Conservation (phyloP, 2,888 invertebrate genomes). For the Tinea semifulvella region DNA sequence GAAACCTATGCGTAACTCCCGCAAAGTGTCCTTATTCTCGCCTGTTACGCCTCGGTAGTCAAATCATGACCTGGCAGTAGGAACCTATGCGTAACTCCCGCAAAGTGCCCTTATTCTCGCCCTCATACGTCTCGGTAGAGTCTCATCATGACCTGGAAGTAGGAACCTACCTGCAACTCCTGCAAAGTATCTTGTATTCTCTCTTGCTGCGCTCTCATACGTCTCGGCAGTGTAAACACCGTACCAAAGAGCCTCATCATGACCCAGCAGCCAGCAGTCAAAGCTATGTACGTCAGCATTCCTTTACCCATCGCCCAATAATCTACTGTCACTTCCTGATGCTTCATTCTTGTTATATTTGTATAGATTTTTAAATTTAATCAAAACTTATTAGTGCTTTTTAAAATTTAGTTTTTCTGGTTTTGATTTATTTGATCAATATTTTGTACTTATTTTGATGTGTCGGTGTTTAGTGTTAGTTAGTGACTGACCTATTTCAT, state of each 20-base stretch:
- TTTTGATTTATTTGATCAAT: background rate
- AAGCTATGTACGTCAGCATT: slow-evolving; percentile 67
- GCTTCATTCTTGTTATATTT: slow-evolving; percentile 57
- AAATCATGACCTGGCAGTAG: slow-evolving; percentile 72
- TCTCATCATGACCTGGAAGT: no score
- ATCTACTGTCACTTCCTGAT: slow-evolving; percentile 74
- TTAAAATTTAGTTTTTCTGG: background rate
- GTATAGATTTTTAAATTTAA: background rate
- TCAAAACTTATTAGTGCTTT: background rate
- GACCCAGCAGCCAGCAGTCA: slow-evolving; percentile 71
- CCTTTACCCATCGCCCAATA: slow-evolving; percentile 72
- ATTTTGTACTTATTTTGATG: background rate
- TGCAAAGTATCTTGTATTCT: slow-evolving; percentile 54
- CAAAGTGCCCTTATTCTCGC: slow-evolving; percentile 51
- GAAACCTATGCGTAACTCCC: slow-evolving; percentile 56
- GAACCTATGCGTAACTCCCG: slow-evolving; percentile 55
- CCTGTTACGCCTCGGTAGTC: slow-evolving; percentile 69
- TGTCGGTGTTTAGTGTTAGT: background rate
- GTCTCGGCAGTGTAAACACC: slow-evolving; percentile 71
- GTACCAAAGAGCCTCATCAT: slow-evolving; percentile 72
- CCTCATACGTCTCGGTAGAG: no score
- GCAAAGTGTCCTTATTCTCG: slow-evolving; percentile 53
- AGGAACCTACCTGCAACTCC: slow-evolving; percentile 56
- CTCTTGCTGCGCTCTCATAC: slow-evolving; percentile 64
- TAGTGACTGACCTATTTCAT: slow-evolving; percentile 38